phyloP scores from a whole-genome alignment of 2,797 vertebrate genomes.

The Rhincodon typus region DNA sequence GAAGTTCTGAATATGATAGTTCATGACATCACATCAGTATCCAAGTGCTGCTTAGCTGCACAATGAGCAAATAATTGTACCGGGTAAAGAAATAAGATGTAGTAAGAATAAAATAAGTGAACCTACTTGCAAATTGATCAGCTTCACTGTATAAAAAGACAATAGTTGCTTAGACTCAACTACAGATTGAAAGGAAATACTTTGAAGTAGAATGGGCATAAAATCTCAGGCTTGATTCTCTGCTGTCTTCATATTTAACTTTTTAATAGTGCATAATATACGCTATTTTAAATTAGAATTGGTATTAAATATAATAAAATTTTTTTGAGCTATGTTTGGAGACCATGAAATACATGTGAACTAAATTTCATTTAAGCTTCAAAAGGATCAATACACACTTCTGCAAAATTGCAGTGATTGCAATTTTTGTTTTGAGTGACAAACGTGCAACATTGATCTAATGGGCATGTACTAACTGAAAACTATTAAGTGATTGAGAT shows the following conservation, averaged over 20 bases:
- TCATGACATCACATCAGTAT: not conserved
- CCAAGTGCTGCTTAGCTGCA: not conserved
- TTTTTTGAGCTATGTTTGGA: not conserved
- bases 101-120: not conserved
- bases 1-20: not conserved
- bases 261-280: not conserved
- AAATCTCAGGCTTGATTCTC: not conserved
- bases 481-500: too few species aligned
- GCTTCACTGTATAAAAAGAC: not conserved
- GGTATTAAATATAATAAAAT: not conserved
- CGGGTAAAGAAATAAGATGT: not conserved
- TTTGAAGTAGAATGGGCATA: not conserved
- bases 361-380: not conserved
- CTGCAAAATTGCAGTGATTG: not conserved
- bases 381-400: not conserved
- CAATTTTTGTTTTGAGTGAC: not conserved
- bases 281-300: not conserved
- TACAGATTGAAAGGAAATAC: not conserved
- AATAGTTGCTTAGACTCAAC: not conserved
- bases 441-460: not conserved
- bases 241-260: not conserved
- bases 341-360: not conserved
- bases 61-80: not conserved
- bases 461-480: not conserved
- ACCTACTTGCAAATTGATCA: not conserved